Conservation (phyloP, 2,797 vertebrate species). For the Silurus lanzhouensis region DNA sequence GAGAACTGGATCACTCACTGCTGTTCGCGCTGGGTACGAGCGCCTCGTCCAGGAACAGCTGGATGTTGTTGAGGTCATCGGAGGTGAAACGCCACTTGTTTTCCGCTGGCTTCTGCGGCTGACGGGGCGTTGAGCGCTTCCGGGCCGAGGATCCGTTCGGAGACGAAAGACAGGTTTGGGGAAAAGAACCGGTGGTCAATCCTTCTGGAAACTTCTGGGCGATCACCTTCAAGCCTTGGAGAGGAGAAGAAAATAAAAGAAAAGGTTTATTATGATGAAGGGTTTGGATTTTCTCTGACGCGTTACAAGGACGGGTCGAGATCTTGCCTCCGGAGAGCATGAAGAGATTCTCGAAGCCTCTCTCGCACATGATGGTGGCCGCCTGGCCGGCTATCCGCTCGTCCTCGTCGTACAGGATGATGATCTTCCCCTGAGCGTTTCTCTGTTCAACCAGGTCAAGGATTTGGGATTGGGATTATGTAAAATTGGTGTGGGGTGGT, state of each 20-base stretch:
- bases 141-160: slow-evolving; percentile 57
- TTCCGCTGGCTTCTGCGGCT: slow-evolving; percentile 60
- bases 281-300: neutral
- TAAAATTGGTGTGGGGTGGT: no score
- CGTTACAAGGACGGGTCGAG: no score
- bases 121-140: slow-evolving; percentile 58
- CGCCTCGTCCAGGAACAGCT: slow-evolving; percentile 81
- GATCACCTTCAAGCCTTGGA: slow-evolving; percentile 87
- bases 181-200: slow-evolving; percentile 82
- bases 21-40: slow-evolving; percentile 71
- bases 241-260: neutral
- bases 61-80: slow-evolving; percentile 83
- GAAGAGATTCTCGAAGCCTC: slow-evolving; percentile 94
- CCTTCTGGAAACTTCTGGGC: slow-evolving; percentile 89
- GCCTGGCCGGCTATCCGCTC: slow-evolving; percentile 90
- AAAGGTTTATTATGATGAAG: neutral
- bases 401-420: slow-evolving; percentile 92
- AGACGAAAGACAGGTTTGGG: slow-evolving; percentile 72
- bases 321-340: slow-evolving; percentile 91
- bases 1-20: slow-evolving; percentile 73
- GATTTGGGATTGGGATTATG: no score
- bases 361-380: slow-evolving; percentile 90
- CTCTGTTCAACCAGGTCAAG: slow-evolving; percentile 80
- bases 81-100: slow-evolving; percentile 84
- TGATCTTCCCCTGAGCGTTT: slow-evolving; percentile 88